Percentiles rank a stretch among this genome's conserved stretches.
Evolutionary conservation across 2,888 invertebrate species (phyloP).

Genomic region (Eustalomyia histrio): DNA sequence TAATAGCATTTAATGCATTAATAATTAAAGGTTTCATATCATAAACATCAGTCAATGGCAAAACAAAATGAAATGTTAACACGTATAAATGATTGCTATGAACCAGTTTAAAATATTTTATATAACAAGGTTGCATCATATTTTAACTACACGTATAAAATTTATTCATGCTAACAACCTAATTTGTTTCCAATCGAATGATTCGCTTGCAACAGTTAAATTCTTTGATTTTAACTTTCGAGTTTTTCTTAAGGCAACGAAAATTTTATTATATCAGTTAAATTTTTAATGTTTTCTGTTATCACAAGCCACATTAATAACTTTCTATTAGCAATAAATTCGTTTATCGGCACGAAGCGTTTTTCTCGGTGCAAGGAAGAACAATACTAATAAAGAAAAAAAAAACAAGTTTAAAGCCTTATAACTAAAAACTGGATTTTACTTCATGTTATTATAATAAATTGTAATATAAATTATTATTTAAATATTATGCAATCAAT

Average conservation of each 20-base stretch:
- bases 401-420: constrained; percentile 41
- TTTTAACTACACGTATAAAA: too few species aligned
- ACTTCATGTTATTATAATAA: constrained; percentile 5
- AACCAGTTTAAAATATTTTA: constrained; percentile 41
- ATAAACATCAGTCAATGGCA: not conserved
- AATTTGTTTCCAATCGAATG: too few species aligned
- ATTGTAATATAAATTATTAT: not conserved
- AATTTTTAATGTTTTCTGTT: too few species aligned
- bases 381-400: not conserved
- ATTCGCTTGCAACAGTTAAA: too few species aligned
- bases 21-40: constrained; percentile 42
- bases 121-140: constrained; percentile 43
- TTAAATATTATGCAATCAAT: constrained; percentile 29
- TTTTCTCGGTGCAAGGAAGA: too few species aligned
- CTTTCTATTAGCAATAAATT: too few species aligned
- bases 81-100: not conserved
- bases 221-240: too few species aligned
- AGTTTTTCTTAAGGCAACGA: too few species aligned
- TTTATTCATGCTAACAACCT: too few species aligned
- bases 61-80: constrained; percentile 24
- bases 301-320: too few species aligned
- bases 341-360: too few species aligned
- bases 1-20: constrained; percentile 42
- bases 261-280: too few species aligned
- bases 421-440: constrained; percentile 40